phyloP scores from a whole-genome alignment of 2,888 invertebrate species.

The Aromia moschata region DNA sequence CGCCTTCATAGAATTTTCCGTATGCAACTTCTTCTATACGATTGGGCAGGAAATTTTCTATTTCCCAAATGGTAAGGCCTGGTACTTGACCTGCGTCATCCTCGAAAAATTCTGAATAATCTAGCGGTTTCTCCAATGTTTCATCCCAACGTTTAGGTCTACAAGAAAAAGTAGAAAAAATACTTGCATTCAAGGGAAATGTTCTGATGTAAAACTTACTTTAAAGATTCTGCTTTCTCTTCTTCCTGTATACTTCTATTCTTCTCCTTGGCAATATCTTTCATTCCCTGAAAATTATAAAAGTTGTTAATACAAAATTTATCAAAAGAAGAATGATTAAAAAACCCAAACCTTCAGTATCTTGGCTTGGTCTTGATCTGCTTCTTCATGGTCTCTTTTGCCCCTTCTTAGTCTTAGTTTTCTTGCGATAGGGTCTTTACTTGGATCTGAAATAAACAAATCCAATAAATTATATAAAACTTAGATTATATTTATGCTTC shows the following conservation, averaged over 20 bases:
- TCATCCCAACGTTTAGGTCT: slow-evolving; percentile 98
- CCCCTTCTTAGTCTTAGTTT: slow-evolving; percentile 89
- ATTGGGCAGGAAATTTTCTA: slow-evolving; percentile 98
- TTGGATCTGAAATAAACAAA: slow-evolving; percentile 63
- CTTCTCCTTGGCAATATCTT: slow-evolving; percentile 84
- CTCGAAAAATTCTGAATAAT: slow-evolving; percentile 97
- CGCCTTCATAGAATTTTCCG: slow-evolving; percentile 98
- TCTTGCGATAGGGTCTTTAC: slow-evolving; percentile 93
- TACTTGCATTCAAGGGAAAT: background rate
- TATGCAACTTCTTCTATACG: slow-evolving; percentile 92
- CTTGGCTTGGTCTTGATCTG: slow-evolving; percentile 87
- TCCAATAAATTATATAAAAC: background rate
- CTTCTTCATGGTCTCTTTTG: slow-evolving; percentile 79
- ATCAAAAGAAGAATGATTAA: background rate
- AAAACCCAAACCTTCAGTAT: slow-evolving; percentile 74
- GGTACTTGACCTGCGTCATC: slow-evolving; percentile 93
- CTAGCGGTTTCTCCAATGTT: slow-evolving; percentile 90
- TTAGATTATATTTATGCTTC: background rate
- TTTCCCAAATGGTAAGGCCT: slow-evolving; percentile 97
- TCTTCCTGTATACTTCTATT: slow-evolving; percentile 76
- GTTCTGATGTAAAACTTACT: slow-evolving; percentile 65
- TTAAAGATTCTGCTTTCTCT: slow-evolving; percentile 75
- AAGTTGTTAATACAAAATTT: background rate
- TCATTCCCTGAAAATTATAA: slow-evolving; percentile 83
- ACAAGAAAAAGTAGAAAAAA: slow-evolving; percentile 29